phyloP scores from a whole-genome alignment of 2,888 invertebrate genomes.

The Trisateles emortualis region DNA sequence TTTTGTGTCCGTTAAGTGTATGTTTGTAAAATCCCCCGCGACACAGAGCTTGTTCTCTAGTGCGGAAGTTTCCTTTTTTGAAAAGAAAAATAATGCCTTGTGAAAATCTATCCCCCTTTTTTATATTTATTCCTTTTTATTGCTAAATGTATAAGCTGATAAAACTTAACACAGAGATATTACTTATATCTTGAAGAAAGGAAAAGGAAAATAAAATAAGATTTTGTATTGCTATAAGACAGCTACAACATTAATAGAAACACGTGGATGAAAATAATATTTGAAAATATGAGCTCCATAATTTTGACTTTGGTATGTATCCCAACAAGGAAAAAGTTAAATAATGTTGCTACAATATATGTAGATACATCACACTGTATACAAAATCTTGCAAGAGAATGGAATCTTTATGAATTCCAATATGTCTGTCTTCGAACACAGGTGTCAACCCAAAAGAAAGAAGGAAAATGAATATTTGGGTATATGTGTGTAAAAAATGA shows the following conservation, averaged over 20 bases:
- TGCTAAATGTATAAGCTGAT: no score
- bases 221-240: not conserved
- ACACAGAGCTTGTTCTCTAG: no score
- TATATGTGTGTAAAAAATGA: constrained; percentile 27
- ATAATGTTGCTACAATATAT: constrained; percentile 36
- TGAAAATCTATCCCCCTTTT: no score
- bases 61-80: no score
- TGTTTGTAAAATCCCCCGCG: no score
- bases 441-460: constrained; percentile 41
- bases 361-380: constrained; percentile 34
- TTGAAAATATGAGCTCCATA: not conserved
- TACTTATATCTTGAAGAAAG: no score
- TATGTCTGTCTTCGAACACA: constrained; percentile 46
- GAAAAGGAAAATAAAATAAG: no score
- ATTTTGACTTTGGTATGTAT: not conserved
- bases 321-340: constrained; percentile 20
- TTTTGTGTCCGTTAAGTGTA: no score
- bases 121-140: no score
- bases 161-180: no score
- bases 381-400: constrained; percentile 36
- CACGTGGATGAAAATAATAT: not conserved
- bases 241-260: not conserved
- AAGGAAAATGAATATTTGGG: constrained; percentile 23
- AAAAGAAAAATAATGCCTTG: no score
- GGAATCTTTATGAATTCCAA: constrained; percentile 44